Evolutionary conservation across 2,113 vertebrate species (phyloP), one percentile per base, ranked within the genome.

Genomic region (Nipponia nippon): DNA sequence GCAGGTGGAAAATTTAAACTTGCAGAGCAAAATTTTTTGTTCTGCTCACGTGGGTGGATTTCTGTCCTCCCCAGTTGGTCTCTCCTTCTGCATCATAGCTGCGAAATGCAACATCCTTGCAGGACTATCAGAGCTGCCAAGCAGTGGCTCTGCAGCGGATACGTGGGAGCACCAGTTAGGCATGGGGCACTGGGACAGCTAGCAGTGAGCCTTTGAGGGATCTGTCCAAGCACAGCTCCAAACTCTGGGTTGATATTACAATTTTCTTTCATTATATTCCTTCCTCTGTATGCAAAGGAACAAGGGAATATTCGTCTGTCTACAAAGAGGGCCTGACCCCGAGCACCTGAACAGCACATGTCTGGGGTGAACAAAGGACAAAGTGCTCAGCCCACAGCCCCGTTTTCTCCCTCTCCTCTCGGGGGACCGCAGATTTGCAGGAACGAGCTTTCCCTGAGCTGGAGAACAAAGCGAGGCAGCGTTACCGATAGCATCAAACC

Each of bases 91-190:
- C 53, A 50, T 36, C 44, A 21, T 5, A 23, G 38, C 76, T 63
- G 19, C 5, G 3, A 84, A 95, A 84, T 6, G 32, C 62, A n/a
- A 7, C 15, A 27, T 32, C 83, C 55, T 32, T 4, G 49, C 30
- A 70, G 69, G 49, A 26, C 46, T 21, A 7, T 2, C 40, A 4
- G 14, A 46, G 36, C 32, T 27, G 21, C 14, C 2, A 1, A 87
- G n/a, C 42, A 36, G 42, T 3, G 6, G 62, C 46, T 77, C 69
- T 36, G 61, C 65, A 11, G n/a, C 1, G 10, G 46, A 14, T 12
- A 2, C 3, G 16, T 0, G 3, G 79, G 61, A 58, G 44, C 61
- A 32, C 20, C 1, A 10, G 67, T n/a, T 4, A 9, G 13, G 34
- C 50, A 56, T 14, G 0, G 42, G 44, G 22, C 3, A 0, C 38